Base-by-base conservation (phyloP, 2,888 invertebrate genomes). In the Autographa pulchrina region DNA sequence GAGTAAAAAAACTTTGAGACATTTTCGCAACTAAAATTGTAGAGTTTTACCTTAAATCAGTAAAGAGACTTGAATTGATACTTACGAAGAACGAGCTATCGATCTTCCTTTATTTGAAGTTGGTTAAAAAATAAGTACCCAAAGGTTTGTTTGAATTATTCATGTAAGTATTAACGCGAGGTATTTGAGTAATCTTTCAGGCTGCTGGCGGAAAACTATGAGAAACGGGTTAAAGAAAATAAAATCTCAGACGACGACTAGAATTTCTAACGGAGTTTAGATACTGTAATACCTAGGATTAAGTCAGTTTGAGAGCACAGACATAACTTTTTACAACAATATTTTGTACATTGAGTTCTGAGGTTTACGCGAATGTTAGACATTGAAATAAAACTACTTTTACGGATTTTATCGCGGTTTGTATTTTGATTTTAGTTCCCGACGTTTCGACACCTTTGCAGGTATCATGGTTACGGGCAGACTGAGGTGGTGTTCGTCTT, bases 121-220 rank as follows among this genome's bases (percentile, higher is more conserved):
- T 5, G 20, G 54, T 56, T 56, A 13, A 56, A 56, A 56, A 56
- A 25, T 11, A 25, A 56, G 54, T 56, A 25, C 54, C 20, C 18
- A 56, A 20, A 14, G 54, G 54, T 56, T 56, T 56, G 54, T 25
- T 25, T 56, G 54, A 25, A 25, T 20, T 25, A 56, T 56, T 56
- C 20, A 56, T 20, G 20, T 56, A 9, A 25, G 20, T 56, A 25
- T 56, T 56, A 56, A 56, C 54, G 20, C 13, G 20, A 56, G 54
- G 54, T 56, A 56, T 56, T 56, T 56, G 54, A 20, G 20, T 54
- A 54, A 48, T 48, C 48, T n/a, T n/a, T n/a, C 48, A 38, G 38
- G 6, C 48, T 48, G 48, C 48, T n/a, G 48, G 48, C n/a, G n/a
- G 48, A 48, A n/a, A 48, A 48, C 48, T 48, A 48, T 48, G n/a